phyloP scores from a whole-genome alignment of 2,888 invertebrate genomes.

The Conistra vaccinii region DNA sequence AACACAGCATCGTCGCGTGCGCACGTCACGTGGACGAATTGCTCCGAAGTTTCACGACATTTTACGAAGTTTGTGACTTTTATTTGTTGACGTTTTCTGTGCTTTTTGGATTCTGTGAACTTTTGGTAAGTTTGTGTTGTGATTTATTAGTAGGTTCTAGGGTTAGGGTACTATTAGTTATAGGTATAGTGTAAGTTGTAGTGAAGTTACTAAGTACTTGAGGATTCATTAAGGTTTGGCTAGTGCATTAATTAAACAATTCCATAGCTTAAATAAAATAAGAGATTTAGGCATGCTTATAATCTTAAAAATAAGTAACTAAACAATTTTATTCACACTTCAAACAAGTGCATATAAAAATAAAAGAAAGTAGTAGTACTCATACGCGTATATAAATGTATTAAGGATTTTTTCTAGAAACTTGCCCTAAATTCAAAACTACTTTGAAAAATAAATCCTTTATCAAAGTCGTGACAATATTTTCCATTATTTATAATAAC shows the following conservation, averaged over 20 bases:
- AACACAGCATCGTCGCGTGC: conserved; percentile 74
- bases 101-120: conserved; percentile 65
- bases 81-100: conserved; percentile 56
- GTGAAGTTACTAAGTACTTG: background rate
- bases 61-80: conserved; percentile 63
- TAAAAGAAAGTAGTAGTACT: background rate
- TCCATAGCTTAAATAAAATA: background rate
- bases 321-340: background rate
- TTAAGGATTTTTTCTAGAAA: background rate
- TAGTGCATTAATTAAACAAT: too few species aligned
- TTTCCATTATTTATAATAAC: conserved; percentile 3
- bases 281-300: background rate
- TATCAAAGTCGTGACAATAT: conserved; percentile 19
- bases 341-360: background rate
- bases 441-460: background rate
- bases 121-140: conserved; percentile 61
- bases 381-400: background rate
- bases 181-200: background rate
- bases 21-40: conserved; percentile 59
- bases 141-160: conserved; percentile 1
- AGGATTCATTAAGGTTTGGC: background rate
- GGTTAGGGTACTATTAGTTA: background rate
- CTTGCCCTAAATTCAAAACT: background rate
- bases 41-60: conserved; percentile 47
- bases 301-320: background rate